Base-by-base conservation (phyloP, 2,113 vertebrate genomes). In the Rhabdornis inornatus region DNA sequence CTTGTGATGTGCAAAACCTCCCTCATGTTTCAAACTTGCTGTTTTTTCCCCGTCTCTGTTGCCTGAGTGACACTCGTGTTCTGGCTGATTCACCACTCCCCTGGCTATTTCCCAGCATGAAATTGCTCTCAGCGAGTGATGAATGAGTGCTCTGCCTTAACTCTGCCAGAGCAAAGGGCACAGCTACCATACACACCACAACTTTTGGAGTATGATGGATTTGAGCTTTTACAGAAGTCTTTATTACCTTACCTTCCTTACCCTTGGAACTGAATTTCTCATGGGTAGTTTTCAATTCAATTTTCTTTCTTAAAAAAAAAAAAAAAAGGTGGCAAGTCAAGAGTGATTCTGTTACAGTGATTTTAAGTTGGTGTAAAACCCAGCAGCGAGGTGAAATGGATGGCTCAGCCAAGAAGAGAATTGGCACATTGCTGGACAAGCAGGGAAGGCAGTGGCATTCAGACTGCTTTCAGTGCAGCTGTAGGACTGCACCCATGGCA, bases 81-180 rank as follows among this genome's bases (percentile, higher is more conserved):
- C 92, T 91, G 86, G 60, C 64, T 92, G 94, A 91, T 91, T 96
- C 96, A 92, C 83, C 56, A 50, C 60, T 83, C 76, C 47, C 47
- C 60, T 91, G 89, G 72, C 84, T 81, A 83, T 93, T 94, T 96
- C 80, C 60, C 94, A 91, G 68, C 83, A 89, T 56, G 80, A 92
- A 93, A 94, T 78, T 92, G 64, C 64, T 94, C 83, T 93, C 80
- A 90, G 60, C 0, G 1, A 78, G 76, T 93, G 92, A 96, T 49
- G 76, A 92, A 96, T 92, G 92, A 91, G 44, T 71, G 52, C 56
- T 89, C 60, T 96, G 89, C 72, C 56, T 87, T 70, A 83, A 55
- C 31, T 78, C 64, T 78, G 69, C 47, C 56, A 44, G 86, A 93
- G 92, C 83, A 93, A 96, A 94, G 95, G 89, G 68, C 76, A 70